Evolutionary conservation across 2,888 invertebrate species (phyloP), one percentile per base, ranked within the genome.

Genomic region (Augiades crinisus): DNA sequence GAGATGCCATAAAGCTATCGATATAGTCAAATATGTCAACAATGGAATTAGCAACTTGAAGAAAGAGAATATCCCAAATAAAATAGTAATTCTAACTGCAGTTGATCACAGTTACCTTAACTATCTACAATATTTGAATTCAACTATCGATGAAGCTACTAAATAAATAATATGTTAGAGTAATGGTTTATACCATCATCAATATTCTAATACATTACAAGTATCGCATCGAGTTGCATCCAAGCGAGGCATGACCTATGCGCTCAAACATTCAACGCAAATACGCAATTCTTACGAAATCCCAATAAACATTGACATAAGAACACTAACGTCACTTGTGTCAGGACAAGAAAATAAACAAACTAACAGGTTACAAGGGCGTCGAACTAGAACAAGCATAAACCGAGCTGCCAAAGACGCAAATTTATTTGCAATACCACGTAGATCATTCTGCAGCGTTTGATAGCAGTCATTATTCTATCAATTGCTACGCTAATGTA

Each of bases 301-400:
- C 27, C 22, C 10, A 31, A 37, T 52, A 57, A 64, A 64, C 59
- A 62, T 64, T 64, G 62, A 64, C 62, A 50, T 47, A 66, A 60
- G 60, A 61, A 57, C 61, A 62, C 50, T 36, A 50, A 43, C 43
- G 30, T 49, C 10, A 64, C 62, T 66, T 65, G 66, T 65, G 70
- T 68, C 67, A 68, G 65, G 64, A 67, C 64, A 70, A 62, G 61
- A 65, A 65, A 66, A 65, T 61, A 68, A 69, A 71, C 60, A 68
- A 47, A 51, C 44, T 27, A 62, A 65, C 38, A 59, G 49, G 64
- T 58, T 55, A 61, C 71, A 77, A 77, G 76, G 73, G 69, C 78
- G 60, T 63, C 64, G 65, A 75, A 78, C 71, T 69, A 65, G 66
- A 71, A 65, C 61, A 50, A 56, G 53, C 56, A 59, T 40, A 63